Evolutionary conservation across 2,888 invertebrate species (phyloP).

Genomic region (Apantesis nais): DNA sequence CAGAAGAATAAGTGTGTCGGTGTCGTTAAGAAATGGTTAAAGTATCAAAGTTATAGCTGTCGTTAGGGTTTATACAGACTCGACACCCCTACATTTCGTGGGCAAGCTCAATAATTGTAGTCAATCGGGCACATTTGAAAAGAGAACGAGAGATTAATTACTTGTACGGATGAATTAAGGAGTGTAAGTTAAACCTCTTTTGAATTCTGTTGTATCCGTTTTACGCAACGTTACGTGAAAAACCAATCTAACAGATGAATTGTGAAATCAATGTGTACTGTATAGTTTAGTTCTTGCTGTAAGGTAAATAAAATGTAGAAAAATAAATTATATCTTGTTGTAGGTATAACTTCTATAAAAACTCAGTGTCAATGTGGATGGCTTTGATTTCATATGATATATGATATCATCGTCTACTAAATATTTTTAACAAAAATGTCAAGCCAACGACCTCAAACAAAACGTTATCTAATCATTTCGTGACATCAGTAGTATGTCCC

Average conservation of each 20-base stretch:
- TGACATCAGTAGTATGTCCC: background rate
- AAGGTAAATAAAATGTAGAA: background rate
- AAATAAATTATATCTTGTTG: background rate
- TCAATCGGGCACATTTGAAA: too few relatives aligned
- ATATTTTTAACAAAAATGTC: conserved; percentile 7
- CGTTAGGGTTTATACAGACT: background rate
- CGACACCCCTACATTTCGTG: too few relatives aligned
- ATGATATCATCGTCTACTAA: background rate
- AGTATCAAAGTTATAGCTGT: background rate
- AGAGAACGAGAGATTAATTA: background rate
- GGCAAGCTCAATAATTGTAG: too few relatives aligned
- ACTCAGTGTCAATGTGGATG: background rate
- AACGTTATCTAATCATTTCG: conserved; percentile 25
- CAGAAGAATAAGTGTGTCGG: conserved; percentile 12
- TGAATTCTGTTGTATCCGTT: background rate
- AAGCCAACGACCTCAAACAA: conserved; percentile 20
- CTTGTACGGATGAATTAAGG: background rate
- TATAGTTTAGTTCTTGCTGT: background rate
- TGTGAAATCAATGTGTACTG: background rate
- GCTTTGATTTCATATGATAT: background rate
- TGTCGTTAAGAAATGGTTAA: background rate
- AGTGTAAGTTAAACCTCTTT: background rate
- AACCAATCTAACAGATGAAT: background rate
- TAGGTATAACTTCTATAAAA: background rate
- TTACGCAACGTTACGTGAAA: background rate